Base-by-base conservation (phyloP, 1,140 invertebrate species). In the Zaprionus ghesquierei region DNA sequence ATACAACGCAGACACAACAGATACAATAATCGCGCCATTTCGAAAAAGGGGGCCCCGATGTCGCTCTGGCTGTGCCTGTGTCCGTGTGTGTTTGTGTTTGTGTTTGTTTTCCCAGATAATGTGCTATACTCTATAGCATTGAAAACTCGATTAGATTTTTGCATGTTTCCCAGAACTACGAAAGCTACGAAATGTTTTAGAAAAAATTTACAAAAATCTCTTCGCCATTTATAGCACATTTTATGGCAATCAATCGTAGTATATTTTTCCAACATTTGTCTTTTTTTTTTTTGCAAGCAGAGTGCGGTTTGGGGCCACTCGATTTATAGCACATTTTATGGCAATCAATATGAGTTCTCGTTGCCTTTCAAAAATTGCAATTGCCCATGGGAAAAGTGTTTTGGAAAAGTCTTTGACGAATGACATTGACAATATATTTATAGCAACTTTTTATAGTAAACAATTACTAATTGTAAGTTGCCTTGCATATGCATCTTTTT, bases 61-160 rank as follows among this genome's bases (percentile, higher is more conserved):
- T 58, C 49, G 29, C 9, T 54, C 3, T 8, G 23, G 31, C 41
- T 56, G 25, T 53, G 33, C 61, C 6, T 31, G 2, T 41, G 10
- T 54, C 12, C 50, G 8, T 68, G 9, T 63, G 53, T 50, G 41
- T 44, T 22, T 79, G 56, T 66, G 49, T 75, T 61, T 79, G 56
- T 76, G 8, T 38, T 20, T 22, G n/a, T 44, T 27, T 60, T 60
- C 41, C 15, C 56, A 60, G 25, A 22, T 50, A 33, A 46, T 44
- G 20, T 33, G 18, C 29, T 33, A 69, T 66, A 55, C 53, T 25
- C 53, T 70, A 13, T 10, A 9, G 58, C 29, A 54, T 41, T 5
- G 18, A 18, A 10, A 54, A 18, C 18, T 35, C 3, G 5, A 8
- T 41, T 8, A 2, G 0, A 41, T 15, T 41, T 41, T 15, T 6